Conservation (phyloP, 2,797 vertebrate genomes). For the Sus cebifrons region DNA sequence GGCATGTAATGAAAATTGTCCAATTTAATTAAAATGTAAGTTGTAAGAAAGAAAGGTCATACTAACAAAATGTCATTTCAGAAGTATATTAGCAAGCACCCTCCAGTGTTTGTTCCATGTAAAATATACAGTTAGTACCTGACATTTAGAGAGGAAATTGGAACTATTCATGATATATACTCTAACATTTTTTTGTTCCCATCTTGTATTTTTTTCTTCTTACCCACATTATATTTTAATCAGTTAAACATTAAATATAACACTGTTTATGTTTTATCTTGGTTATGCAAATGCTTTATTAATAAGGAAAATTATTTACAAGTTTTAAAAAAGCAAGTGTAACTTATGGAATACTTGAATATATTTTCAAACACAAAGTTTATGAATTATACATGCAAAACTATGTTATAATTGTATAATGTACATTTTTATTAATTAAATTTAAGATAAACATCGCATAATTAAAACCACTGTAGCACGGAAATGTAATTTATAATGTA, state of each 20-base stretch:
- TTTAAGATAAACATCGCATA: not conserved
- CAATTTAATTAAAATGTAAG: constrained; percentile 92
- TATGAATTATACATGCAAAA: not conserved
- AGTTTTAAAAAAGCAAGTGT: not conserved
- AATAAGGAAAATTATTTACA: constrained; percentile 63
- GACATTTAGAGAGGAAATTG: constrained; percentile 91
- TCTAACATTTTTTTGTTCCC: constrained; percentile 85
- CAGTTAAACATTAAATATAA: constrained; percentile 79
- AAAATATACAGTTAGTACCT: constrained; percentile 89
- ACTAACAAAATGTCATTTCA: constrained; percentile 90
- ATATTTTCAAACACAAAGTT: not conserved
- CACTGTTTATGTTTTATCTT: constrained; percentile 79
- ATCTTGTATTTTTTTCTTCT: constrained; percentile 77
- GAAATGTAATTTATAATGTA: not conserved
- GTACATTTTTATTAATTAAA: not conserved
- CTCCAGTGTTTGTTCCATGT: constrained; percentile 88
- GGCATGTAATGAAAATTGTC: constrained; percentile 87
- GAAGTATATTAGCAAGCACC: constrained; percentile 88
- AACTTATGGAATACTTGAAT: not conserved
- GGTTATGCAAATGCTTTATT: constrained; percentile 67
- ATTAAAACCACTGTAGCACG: not conserved
- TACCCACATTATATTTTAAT: constrained; percentile 79
- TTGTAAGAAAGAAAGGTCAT: constrained; percentile 91
- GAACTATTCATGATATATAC: constrained; percentile 85
- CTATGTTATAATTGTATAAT: not conserved